Percentiles rank a stretch among this genome's conserved stretches.
phyloP scores from a whole-genome alignment of 2,888 invertebrate genomes.

The Siphonodentalium dalli region DNA sequence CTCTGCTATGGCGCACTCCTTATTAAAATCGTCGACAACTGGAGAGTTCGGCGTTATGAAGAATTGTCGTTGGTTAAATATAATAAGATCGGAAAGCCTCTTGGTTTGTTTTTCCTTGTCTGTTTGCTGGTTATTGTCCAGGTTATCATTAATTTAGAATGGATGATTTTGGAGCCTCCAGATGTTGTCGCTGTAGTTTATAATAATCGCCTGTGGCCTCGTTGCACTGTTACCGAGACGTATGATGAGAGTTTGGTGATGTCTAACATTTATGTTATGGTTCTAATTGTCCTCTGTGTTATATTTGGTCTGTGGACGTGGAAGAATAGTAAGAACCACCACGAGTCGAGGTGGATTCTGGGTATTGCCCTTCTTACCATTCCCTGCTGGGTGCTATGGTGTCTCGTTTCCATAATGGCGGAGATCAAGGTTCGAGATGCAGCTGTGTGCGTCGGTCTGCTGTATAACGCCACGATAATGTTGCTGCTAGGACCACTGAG shows the following conservation, averaged over 20 bases:
- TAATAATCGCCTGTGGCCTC: slow-evolving; percentile 47
- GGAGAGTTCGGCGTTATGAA: slow-evolving; percentile 56
- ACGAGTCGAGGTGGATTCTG: slow-evolving; percentile 65
- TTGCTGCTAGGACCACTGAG: slow-evolving; percentile 63
- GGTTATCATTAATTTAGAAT: slow-evolving; percentile 64
- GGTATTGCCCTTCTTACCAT: slow-evolving; percentile 59
- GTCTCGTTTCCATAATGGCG: slow-evolving; percentile 57
- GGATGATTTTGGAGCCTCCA: slow-evolving; percentile 65
- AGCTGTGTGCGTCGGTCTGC: slow-evolving; percentile 63
- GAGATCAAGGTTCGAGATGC: slow-evolving; percentile 59
- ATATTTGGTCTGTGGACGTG: slow-evolving; percentile 62
- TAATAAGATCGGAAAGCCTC: slow-evolving; percentile 59
- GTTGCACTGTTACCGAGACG: slow-evolving; percentile 61
- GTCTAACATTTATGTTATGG: slow-evolving; percentile 65
- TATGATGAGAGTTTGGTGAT: slow-evolving; percentile 64
- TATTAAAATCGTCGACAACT: slow-evolving; percentile 65
- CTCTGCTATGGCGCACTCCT: slow-evolving; percentile 65
- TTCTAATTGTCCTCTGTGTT: slow-evolving; percentile 62
- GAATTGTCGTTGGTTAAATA: slow-evolving; percentile 46
- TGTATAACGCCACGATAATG: slow-evolving; percentile 63
- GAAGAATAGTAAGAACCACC: slow-evolving; percentile 61
- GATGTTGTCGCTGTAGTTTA: slow-evolving; percentile 41
- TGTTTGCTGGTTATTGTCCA: slow-evolving; percentile 62
- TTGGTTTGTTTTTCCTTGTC: slow-evolving; percentile 62
- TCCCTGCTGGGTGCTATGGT: slow-evolving; percentile 64